Percentiles rank a stretch among this genome's conserved stretches.
Conservation (phyloP, 2,888 invertebrate species). For the Perdita meconis region DNA sequence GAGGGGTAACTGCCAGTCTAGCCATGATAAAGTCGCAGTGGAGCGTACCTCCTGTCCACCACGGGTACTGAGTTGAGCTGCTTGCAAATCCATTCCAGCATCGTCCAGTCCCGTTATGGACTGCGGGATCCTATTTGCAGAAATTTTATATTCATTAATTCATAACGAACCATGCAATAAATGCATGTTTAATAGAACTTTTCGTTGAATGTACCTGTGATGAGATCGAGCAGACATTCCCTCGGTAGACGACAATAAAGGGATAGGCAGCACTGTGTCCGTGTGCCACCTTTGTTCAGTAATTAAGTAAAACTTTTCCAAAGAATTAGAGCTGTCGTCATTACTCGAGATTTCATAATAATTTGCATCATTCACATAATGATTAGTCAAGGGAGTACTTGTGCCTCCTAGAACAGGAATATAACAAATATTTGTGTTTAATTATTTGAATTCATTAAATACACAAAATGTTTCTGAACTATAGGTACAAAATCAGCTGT, state of each 20-base stretch:
- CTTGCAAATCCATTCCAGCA: constrained; percentile 84
- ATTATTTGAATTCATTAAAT: too few relatives aligned
- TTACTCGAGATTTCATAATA: constrained; percentile 71
- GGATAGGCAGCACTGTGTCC: constrained; percentile 77
- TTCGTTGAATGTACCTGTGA: constrained; percentile 76
- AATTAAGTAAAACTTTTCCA: constrained; percentile 78
- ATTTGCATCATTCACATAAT: constrained; percentile 72
- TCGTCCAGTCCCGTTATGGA: constrained; percentile 84
- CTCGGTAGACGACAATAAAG: constrained; percentile 79
- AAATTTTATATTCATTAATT: constrained; percentile 8
- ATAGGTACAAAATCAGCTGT: too few relatives aligned
- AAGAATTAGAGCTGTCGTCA: constrained; percentile 69
- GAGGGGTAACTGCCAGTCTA: constrained; percentile 81
- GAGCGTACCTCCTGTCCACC: constrained; percentile 80
- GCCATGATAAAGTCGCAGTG: constrained; percentile 80
- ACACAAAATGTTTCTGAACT: too few relatives aligned
- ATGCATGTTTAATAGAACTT: not conserved
- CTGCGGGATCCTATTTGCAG: constrained; percentile 79
- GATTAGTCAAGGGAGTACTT: constrained; percentile 72
- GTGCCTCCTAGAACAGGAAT: constrained; percentile 72
- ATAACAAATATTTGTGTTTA: not conserved
- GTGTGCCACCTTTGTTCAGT: constrained; percentile 78
- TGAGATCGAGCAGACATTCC: constrained; percentile 83
- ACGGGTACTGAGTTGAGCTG: constrained; percentile 78
- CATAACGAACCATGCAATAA: not conserved